Evolutionary conservation across 2,797 vertebrate species (phyloP).

Genomic region (Karalla daura): DNA sequence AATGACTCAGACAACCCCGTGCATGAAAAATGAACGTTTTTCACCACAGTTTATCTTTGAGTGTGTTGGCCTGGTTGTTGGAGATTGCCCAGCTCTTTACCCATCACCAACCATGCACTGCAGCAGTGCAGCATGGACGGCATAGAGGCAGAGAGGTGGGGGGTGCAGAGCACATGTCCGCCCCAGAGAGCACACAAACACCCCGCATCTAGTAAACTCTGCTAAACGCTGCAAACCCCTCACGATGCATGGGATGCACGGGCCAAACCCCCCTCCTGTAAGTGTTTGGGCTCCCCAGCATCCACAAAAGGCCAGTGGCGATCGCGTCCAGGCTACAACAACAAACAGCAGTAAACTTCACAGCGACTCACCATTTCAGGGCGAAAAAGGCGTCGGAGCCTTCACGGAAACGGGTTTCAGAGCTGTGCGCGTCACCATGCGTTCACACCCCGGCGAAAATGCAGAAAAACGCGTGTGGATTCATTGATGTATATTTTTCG

Average conservation of each 20-base stretch:
- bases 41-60: no score
- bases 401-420: conserved; percentile 12
- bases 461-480: conserved; percentile 19
- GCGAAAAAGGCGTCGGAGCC: conserved; percentile 37
- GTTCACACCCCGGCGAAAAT: not conserved
- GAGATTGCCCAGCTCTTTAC: not conserved
- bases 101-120: conserved; percentile 1
- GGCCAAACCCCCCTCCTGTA: no score
- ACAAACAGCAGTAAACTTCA: conserved; percentile 60
- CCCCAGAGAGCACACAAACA: conserved; percentile 48
- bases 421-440: not conserved
- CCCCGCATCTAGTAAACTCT: conserved; percentile 19
- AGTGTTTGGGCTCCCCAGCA: rapidly evolving
- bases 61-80: not conserved
- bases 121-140: conserved; percentile 32
- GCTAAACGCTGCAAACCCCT: no score
- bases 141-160: conserved; percentile 39
- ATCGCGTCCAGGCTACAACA: conserved; percentile 26
- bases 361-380: conserved; percentile 80
- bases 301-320: not conserved
- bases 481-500: conserved; percentile 37
- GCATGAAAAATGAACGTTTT: no score
- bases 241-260: no score
- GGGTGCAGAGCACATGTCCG: conserved; percentile 71
- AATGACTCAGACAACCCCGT: not conserved